phyloP scores from a whole-genome alignment of 2,797 vertebrate species.

The Limnodromus scolopaceus region DNA sequence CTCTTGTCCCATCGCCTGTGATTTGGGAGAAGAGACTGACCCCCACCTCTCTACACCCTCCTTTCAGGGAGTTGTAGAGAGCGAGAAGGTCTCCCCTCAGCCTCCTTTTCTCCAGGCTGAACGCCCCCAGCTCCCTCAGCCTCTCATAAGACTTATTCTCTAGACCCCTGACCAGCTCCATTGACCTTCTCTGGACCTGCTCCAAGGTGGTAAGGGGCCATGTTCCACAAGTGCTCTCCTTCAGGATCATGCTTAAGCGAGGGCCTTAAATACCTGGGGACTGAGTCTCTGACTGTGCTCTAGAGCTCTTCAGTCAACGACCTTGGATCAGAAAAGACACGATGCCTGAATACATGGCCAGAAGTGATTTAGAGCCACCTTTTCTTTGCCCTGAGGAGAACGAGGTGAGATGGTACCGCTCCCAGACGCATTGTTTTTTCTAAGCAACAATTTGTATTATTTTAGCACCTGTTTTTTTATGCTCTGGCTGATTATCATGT shows the following conservation, averaged over 20 bases:
- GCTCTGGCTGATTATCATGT: neutral
- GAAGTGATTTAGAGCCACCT: neutral
- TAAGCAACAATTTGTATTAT: neutral
- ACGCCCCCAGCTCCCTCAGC: too few species aligned
- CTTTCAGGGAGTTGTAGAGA: too few species aligned
- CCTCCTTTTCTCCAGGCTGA: too few species aligned
- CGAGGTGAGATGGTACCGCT: neutral
- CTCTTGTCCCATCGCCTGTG: too few species aligned
- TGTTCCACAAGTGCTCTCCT: neutral
- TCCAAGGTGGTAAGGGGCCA: neutral
- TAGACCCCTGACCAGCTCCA: too few species aligned
- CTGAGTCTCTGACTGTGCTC: neutral
- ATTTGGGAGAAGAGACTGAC: too few species aligned
- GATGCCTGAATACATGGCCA: accelerated
- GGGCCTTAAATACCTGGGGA: neutral
- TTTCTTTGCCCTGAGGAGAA: neutral
- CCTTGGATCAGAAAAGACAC: neutral
- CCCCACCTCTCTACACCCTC: too few species aligned
- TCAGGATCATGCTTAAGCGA: neutral
- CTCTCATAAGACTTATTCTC: too few species aligned
- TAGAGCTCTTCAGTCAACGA: neutral
- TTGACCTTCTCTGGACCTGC: too few species aligned
- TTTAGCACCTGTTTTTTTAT: neutral
- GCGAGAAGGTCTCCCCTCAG: too few species aligned
- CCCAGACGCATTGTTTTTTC: accelerated